Base-by-base conservation (phyloP, 2,888 invertebrate species). In the Watsonalla cultraria region DNA sequence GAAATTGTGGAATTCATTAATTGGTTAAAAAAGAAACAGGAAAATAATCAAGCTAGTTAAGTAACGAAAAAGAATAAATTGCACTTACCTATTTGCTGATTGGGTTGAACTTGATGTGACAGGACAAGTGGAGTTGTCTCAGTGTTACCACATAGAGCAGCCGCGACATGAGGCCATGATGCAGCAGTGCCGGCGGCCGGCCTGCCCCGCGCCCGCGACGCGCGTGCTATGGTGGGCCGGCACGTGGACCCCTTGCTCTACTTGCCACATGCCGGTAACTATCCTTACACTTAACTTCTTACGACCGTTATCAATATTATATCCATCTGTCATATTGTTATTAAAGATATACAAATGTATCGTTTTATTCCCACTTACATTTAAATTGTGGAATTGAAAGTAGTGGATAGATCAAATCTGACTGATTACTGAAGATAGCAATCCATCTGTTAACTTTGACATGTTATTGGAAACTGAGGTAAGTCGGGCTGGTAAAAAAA, bases 141-240 rank as follows among this genome's bases (percentile, higher is more conserved):
- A 90, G 60, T 94, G 93, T 74, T 93, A 92, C 86, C 86, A 91
- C 67, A 91, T 90, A 65, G 92, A 92, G 75, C 72, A 74, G 39
- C 89, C 91, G 58, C 91, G 92, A 14, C 94, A 94, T 24, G 85
- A 88, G 47, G 93, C 94, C 64, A 85, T 93, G 67, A 92, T 92
- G 73, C 91, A 94, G 61, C 86, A 90, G 47, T 96, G 96, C 78
- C 60, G 67, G n/a, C 56, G 42, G 59, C 54, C 65, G 47, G 52
- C 67, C 34, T 76, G 71, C 57, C 62, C 62, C 24, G 42, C 60
- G 34, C 56, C 48, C 59, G 90, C 92, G 9, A 94, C 94, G 71
- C 94, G 94, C 61, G 75, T 94, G n/a, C 93, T 93, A 75, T 97
- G 97, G 97, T 96, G 96, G 95, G 92, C 94, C 33, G 97, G 96